Evolutionary conservation across 2,113 vertebrate genomes (phyloP).

Genomic region (Leptobrachium ailaonicum): DNA sequence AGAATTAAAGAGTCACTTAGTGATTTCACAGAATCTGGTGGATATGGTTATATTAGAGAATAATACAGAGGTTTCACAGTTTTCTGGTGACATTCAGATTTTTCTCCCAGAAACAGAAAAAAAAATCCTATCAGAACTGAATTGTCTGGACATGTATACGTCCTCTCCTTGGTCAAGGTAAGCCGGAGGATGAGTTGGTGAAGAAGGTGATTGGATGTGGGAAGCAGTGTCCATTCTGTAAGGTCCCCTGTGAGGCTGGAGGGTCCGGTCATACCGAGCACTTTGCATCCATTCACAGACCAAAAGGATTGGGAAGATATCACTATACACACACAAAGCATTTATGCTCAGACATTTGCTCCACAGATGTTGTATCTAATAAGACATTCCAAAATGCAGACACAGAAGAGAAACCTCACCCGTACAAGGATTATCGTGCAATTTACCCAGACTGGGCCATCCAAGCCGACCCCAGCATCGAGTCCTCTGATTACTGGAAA

Average conservation of each 20-base stretch:
- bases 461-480: no score
- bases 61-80: no score
- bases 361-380: slow-evolving; percentile 16
- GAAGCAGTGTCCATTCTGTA: no score
- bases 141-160: background rate
- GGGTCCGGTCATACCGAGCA: no score
- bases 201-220: no score
- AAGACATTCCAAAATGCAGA: background rate
- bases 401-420: background rate
- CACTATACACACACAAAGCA: background rate
- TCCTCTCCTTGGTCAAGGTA: slow-evolving; percentile 11
- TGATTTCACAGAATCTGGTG: no score
- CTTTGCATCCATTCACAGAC: no score
- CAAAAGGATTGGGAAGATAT: background rate
- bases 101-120: slow-evolving; percentile 4
- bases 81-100: background rate
- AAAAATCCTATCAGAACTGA: slow-evolving; percentile 5
- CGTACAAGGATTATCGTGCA: slow-evolving; percentile 51
- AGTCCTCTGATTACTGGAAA: no score
- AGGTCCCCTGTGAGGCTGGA: no score
- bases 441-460: slow-evolving; percentile 60
- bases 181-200: no score
- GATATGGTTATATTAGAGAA: no score
- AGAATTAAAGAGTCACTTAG: no score
- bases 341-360: slow-evolving; percentile 2